Evolutionary conservation across 2,797 vertebrate genomes (phyloP).

Genomic region (Falco peregrinus): DNA sequence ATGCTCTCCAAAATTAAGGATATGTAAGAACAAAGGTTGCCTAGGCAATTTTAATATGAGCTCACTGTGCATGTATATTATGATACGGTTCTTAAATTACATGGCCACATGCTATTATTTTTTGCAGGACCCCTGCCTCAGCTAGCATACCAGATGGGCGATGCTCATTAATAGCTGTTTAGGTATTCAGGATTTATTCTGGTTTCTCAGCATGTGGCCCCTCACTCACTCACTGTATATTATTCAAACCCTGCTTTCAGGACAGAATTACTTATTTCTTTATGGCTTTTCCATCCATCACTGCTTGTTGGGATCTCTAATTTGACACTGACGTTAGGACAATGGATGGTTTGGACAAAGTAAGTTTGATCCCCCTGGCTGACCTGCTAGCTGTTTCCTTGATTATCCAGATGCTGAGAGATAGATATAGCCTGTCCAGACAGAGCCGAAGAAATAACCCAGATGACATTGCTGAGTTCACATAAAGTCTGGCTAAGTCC

Average conservation of each 20-base stretch:
- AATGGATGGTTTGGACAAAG: background rate
- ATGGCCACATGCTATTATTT: conserved; percentile 21
- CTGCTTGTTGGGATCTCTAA: conserved; percentile 5
- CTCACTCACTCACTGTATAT: conserved; percentile 33
- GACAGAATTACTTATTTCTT: conserved; percentile 55
- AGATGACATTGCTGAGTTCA: background rate
- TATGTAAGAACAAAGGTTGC: conserved; percentile 27
- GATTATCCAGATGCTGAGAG: conserved; percentile 26
- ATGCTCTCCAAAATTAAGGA: background rate
- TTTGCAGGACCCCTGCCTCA: conserved; percentile 42
- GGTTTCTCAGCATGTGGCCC: conserved; percentile 42
- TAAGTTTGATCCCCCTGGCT: background rate
- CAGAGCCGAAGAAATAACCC: background rate
- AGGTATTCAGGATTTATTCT: conserved; percentile 59
- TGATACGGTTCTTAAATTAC: conserved; percentile 39
- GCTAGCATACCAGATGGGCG: conserved; percentile 45
- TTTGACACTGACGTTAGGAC: conserved; percentile 31
- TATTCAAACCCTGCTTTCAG: conserved; percentile 25
- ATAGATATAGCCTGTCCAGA: background rate
- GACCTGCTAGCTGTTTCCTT: background rate
- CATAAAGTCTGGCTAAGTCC: background rate
- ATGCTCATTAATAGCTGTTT: conserved; percentile 58
- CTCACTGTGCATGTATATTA: conserved; percentile 13
- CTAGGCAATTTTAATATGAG: conserved; percentile 11
- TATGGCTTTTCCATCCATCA: conserved; percentile 35